phyloP scores from a whole-genome alignment of 23 tunicate genomes.

The Ascidia mentula region DNA sequence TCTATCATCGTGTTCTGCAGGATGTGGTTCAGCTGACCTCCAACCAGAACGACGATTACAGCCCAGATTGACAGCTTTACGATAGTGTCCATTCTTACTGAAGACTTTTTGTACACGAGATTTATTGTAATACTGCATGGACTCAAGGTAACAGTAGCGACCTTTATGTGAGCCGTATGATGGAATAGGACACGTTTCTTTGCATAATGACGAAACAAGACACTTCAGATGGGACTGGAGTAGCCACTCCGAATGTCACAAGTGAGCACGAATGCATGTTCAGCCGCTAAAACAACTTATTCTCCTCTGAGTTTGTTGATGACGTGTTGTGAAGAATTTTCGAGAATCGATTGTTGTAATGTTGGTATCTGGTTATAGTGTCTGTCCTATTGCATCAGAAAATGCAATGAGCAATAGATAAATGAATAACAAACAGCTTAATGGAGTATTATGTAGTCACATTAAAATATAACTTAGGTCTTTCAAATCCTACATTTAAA shows the following conservation, averaged over 20 bases:
- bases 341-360: too few relatives aligned
- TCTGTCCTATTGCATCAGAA: too few relatives aligned
- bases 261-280: conserved; percentile 8
- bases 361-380: too few relatives aligned
- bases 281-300: neutral
- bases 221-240: neutral
- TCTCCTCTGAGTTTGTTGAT: too few relatives aligned
- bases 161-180: neutral
- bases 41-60: conserved; percentile 33
- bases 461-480: too few relatives aligned
- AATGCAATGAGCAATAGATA: too few relatives aligned
- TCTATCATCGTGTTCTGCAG: conserved; percentile 59
- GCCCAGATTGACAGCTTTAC: conserved; percentile 38
- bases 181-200: neutral
- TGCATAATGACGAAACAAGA: neutral
- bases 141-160: neutral
- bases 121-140: neutral
- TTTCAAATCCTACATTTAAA: too few relatives aligned
- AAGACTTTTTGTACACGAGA: neutral
- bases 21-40: conserved; percentile 36
- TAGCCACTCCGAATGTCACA: neutral
- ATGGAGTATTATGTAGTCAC: too few relatives aligned
- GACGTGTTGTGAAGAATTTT: conserved; percentile 1
- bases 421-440: too few relatives aligned
- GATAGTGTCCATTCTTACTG: conserved; percentile 9